Percentiles rank a stretch among this genome's conserved stretches.
phyloP scores from a whole-genome alignment of 53 echinoderm and acorn worm species.

The Paracentrotus lividus region DNA sequence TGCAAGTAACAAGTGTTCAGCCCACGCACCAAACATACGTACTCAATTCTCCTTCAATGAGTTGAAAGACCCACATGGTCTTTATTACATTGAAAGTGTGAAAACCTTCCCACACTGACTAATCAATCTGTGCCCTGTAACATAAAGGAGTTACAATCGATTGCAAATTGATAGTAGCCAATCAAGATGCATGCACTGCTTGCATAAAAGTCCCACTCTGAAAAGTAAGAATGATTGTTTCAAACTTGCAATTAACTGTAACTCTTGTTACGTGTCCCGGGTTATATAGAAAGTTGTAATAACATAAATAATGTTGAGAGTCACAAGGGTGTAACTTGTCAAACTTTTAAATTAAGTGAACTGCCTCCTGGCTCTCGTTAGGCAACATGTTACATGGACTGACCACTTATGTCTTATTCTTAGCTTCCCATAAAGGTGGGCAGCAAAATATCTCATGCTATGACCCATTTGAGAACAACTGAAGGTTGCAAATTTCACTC shows the following conservation, averaged over 20 bases:
- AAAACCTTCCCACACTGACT: not conserved
- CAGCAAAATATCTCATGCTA: not conserved
- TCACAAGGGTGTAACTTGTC: too few species aligned
- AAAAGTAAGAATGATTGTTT: too few species aligned
- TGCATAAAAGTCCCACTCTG: too few species aligned
- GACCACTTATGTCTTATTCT: not conserved
- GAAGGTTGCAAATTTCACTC: not conserved
- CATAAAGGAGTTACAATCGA: too few species aligned
- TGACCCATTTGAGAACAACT: not conserved
- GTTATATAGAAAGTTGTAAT: not conserved
- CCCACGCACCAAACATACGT: not conserved
- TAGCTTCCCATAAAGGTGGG: not conserved
- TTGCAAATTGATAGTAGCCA: too few species aligned
- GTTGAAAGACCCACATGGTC: slow-evolving; percentile 31
- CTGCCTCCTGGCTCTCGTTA: too few species aligned
- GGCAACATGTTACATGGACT: not conserved
- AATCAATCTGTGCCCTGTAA: too few species aligned
- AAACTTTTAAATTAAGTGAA: too few species aligned
- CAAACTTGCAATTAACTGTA: too few species aligned
- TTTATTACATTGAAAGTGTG: not conserved
- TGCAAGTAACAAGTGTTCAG: not conserved
- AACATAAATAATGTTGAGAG: not conserved
- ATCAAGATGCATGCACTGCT: too few species aligned
- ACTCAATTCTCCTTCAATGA: not conserved
- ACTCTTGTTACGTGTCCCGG: too few species aligned